Base-by-base conservation (phyloP, 2,888 invertebrate species). In the Acanthosoma haemorrhoidale region DNA sequence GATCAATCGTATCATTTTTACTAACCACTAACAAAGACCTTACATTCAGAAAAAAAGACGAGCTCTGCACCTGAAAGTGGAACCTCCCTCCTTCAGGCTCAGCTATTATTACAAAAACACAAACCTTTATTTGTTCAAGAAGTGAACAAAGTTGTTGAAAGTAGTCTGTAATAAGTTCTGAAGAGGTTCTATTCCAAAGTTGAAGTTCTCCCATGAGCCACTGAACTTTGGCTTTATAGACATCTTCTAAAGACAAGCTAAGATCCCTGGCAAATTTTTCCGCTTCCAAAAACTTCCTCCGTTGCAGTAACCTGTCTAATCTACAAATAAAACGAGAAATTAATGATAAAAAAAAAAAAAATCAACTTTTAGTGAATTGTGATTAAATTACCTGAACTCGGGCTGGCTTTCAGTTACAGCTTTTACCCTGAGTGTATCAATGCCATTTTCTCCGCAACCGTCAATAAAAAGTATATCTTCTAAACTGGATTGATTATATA, bases 221-320 rank as follows among this genome's bases (percentile, higher is more conserved):
- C 72, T 80, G 77, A 1, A 82, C 82, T 76, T 81, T 81, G 2
- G 82, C 81, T 71, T 79, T 80, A 71, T 80, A 79, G 66, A 82
- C 79, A 9, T 78, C 74, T 68, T 81, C 79, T 36, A 78, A 73
- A 72, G 81, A 77, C 21, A 84, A 76, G 66, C 78, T 76, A 75
- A 81, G 82, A 31, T 77, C 76, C 43, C 73, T 76, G 0, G 83
- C 83, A 76, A 83, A 84, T 18, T 75, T 72, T 75, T 82, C 80
- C 2, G 84, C 84, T 75, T 82, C 82, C 9, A 81, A 79, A 75
- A 82, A 83, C 74, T 80, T 79, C 51, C 78, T 77, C 73, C 80
- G 78, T 63, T 79, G 78, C 18, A 84, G 75, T 63, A 84, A 77
- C 73, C 82, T 77, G 66, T 79, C 78, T 11, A 84, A 77, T 71